Base-by-base conservation (phyloP, 1,140 invertebrate genomes). In the Heliconius hermathena region DNA sequence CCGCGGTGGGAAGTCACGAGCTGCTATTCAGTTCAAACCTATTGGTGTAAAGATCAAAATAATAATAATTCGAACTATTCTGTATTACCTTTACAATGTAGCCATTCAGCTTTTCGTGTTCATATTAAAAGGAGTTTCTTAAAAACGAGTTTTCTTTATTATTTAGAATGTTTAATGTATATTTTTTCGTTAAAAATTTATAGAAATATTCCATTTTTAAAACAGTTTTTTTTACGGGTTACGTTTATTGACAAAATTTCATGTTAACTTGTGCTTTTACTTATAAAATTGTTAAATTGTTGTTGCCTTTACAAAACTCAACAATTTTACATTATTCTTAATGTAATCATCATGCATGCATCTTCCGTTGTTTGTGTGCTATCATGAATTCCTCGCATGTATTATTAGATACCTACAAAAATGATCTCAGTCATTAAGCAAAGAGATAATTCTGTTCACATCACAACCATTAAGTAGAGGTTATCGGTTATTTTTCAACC, bases 1-100 rank as follows among this genome's bases (percentile, higher is more conserved):
- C 82, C 77, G 81, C 81, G 87, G 82, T 76, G 85, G 89, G 90
- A 90, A 89, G 91, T 92, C 91, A 92, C 91, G 89, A 89, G 81
- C 73, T 57, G 82, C 84, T 90, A 89, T 89, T 88, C 85, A 88
- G 83, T 79, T 83, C 74, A 83, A 87, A 83, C 85, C 79, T 80
- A 87, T 87, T 84, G 87, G 87, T 87, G 33, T 52, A 22, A n/a
- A 73, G 73, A 81, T 78, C 71, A 74, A 66, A 72, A 78, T 81
- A 74, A 60, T 71, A 74, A 46, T 71, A 76, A 80, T 76, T 72
- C 57, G 16, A 72, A 49, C 57, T 74, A 18, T 57, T 46, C 16
- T 72, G 60, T 60, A 49, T 66, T 16, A 29, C 4, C 22, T 16
- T 29, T 9, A 29, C 60, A 66, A 29, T 66, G 11, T 29, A 66